Percentiles rank a stretch among this genome's conserved stretches.
These are phyloP conservation scores for Masnerella sp. DNA, from an alignment of 2,888 invertebrate species.

Conservation along the genomic window DNA sequence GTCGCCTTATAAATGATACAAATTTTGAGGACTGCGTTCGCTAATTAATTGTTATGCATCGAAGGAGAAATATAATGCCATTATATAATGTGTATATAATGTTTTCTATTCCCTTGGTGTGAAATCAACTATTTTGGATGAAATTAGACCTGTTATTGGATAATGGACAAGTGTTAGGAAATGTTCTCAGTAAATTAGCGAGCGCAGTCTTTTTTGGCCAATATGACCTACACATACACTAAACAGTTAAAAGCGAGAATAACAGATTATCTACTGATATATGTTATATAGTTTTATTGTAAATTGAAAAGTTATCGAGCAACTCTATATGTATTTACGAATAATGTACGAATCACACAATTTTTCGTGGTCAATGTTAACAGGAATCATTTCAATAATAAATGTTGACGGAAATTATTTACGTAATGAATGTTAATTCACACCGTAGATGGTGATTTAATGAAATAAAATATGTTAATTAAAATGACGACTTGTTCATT, in stretches of 20 bases:
- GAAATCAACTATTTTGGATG: no score
- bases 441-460: conserved; percentile 44
- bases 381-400: conserved; percentile 51
- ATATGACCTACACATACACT: conserved; percentile 23
- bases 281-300: conserved; percentile 50
- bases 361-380: conserved; percentile 52
- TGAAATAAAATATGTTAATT: conserved; percentile 56
- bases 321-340: conserved; percentile 48
- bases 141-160: no score
- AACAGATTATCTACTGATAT: conserved; percentile 44
- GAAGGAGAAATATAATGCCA: no score
- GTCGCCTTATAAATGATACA: conserved; percentile 12
- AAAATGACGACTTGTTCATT: conserved; percentile 14
- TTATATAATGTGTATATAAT: no score
- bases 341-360: conserved; percentile 35
- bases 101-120: no score
- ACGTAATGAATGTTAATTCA: conserved; percentile 55
- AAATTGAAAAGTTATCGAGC: conserved; percentile 33
- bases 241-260: conserved; percentile 30
- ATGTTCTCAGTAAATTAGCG: conserved; percentile 8
- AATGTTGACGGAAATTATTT: conserved; percentile 54
- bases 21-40: neutral
- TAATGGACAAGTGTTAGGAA: neutral
- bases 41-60: conserved; percentile 13
- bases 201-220: conserved; percentile 5